These are phyloP conservation scores for Sesamia nonagrioides DNA, from an alignment of 1,140 invertebrate species.

Conservation along the genomic window DNA sequence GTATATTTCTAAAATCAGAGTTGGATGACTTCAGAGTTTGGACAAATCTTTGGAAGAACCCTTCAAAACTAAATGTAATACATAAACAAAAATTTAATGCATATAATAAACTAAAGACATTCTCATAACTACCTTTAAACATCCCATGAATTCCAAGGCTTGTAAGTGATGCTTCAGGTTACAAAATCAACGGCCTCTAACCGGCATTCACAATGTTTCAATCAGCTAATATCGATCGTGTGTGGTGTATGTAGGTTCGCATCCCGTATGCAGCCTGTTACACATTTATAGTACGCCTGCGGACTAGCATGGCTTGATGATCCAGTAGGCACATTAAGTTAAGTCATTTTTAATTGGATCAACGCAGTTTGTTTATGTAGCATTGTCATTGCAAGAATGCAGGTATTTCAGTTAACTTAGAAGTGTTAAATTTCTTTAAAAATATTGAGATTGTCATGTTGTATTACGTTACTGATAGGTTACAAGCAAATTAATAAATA, in stretches of 20 bases:
- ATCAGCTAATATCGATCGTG: conserved; percentile 35
- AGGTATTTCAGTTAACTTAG: neutral
- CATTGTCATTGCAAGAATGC: neutral
- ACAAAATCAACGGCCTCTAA: conserved; percentile 24
- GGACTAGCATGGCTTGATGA: neutral
- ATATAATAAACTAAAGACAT: no score
- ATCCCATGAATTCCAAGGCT: neutral
- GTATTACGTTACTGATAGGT: no score
- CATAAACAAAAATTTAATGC: neutral
- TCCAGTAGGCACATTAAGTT: conserved; percentile 8
- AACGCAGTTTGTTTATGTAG: neutral
- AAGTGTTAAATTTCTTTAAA: no score
- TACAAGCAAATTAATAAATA: no score
- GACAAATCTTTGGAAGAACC: no score
- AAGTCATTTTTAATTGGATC: conserved; percentile 36
- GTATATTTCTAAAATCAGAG: neutral
- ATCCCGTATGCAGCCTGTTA: conserved; percentile 6
- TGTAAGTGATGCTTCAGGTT: conserved; percentile 4
- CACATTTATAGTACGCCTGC: conserved; percentile 19
- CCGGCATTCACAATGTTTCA: conserved; percentile 40
- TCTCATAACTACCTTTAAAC: neutral
- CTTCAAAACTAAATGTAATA: no score
- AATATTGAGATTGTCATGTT: no score
- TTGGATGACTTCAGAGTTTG: no score
- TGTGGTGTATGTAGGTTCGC: conserved; percentile 20